A percentile compares a stretch with the other conserved stretches of the same genome.
Conservation (phyloP, 2,113 vertebrate genomes). For the Benitochromis conjunctus region DNA sequence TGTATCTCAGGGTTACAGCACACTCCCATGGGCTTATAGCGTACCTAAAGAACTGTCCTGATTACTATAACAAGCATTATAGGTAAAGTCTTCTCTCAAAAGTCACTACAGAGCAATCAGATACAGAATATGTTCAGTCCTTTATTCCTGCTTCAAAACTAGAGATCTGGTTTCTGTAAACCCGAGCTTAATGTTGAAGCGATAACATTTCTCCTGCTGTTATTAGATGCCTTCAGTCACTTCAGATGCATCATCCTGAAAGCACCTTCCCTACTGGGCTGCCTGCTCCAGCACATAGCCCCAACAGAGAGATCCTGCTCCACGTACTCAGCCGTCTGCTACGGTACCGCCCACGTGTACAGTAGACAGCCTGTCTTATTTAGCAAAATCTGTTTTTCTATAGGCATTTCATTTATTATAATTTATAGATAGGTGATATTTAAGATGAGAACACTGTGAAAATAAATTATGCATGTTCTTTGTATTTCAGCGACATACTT, state of each 20-base stretch:
- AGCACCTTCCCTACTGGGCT: not conserved
- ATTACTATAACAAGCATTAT: constrained; percentile 64
- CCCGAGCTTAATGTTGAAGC: not conserved
- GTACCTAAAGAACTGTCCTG: constrained; percentile 72
- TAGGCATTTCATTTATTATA: not conserved
- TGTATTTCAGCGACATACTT: constrained; percentile 74
- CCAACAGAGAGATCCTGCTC: constrained; percentile 65
- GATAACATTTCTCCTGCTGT: not conserved
- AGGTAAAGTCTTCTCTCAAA: constrained; percentile 53
- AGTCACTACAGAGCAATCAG: not conserved
- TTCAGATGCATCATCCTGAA: not conserved
- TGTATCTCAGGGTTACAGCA: constrained; percentile 81
- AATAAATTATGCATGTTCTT: not conserved
- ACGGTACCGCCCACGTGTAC: constrained; percentile 64
- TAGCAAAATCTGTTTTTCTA: not conserved
- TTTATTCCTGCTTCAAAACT: not conserved
- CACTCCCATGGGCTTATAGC: constrained; percentile 74
- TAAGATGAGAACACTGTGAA: not conserved
- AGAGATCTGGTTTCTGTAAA: too few relatives aligned
- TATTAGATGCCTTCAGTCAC: constrained; percentile 4
- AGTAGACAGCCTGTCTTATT: not conserved
- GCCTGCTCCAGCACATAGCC: constrained; percentile 17
- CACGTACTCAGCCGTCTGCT: constrained; percentile 74
- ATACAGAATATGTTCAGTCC: too few relatives aligned
- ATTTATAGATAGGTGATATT: not conserved